Conservation (phyloP, 2,888 invertebrate species). For the Cylloceria caligata region DNA sequence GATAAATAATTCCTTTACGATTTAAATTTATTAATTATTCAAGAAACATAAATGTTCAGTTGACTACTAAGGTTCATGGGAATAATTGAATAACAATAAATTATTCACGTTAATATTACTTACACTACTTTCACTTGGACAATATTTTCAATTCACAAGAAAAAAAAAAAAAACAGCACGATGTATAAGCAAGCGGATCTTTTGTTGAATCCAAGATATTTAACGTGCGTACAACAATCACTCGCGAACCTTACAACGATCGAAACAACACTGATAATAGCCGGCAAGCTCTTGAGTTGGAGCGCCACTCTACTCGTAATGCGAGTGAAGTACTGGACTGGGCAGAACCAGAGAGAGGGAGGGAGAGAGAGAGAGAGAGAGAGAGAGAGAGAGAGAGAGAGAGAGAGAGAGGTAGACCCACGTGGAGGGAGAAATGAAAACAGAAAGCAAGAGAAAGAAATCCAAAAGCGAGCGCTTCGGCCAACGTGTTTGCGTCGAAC, state of each 20-base stretch:
- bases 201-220: slow-evolving; percentile 33
- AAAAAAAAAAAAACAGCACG: slow-evolving; percentile 31
- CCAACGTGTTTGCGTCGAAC: slow-evolving; percentile 51
- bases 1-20: background rate
- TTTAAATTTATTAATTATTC: background rate
- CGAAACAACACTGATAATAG: slow-evolving; percentile 72
- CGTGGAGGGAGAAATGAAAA: slow-evolving; percentile 63
- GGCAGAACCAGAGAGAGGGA: slow-evolving; percentile 34
- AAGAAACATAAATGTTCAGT: background rate
- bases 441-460: slow-evolving; percentile 59
- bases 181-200: slow-evolving; percentile 9
- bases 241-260: slow-evolving; percentile 67
- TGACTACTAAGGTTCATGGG: background rate
- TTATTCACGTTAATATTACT: slow-evolving; percentile 28
- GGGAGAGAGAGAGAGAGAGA: slow-evolving; percentile 49
- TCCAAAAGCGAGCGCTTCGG: slow-evolving; percentile 39
- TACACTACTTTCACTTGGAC: slow-evolving; percentile 24
- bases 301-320: slow-evolving; percentile 65
- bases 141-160: slow-evolving; percentile 4
- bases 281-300: slow-evolving; percentile 62
- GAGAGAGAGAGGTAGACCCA: slow-evolving; percentile 43
- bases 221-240: slow-evolving; percentile 49
- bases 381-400: slow-evolving; percentile 37
- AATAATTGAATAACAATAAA: background rate
- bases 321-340: slow-evolving; percentile 56